Evolutionary conservation across 2,797 vertebrate species (phyloP).

Genomic region (Takifugu ocellatus): DNA sequence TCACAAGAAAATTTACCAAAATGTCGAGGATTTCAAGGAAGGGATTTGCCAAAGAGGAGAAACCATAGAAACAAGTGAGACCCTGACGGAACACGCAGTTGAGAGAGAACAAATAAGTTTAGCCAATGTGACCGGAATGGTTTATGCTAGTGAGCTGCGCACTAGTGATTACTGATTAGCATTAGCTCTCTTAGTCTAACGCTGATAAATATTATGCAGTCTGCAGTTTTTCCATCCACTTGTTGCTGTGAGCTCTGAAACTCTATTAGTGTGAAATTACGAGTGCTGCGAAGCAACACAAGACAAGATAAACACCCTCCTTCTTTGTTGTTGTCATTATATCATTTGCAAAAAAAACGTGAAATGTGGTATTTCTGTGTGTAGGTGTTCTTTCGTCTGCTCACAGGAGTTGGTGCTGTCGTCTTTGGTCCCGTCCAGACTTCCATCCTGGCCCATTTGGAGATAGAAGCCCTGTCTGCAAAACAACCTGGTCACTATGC

Average conservation of each 20-base stretch:
- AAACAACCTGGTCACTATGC: slow-evolving; percentile 99
- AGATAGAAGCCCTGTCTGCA: slow-evolving; percentile 99
- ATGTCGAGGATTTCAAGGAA: background rate
- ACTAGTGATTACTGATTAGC: slow-evolving; percentile 33
- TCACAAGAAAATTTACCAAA: background rate
- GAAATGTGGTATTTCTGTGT: background rate
- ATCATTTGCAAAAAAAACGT: too few relatives aligned
- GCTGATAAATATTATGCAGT: slow-evolving; percentile 27
- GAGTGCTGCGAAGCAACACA: too few relatives aligned
- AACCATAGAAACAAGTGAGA: slow-evolving; percentile 36
- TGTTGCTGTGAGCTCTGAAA: too few relatives aligned
- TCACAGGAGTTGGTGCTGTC: slow-evolving; percentile 97
- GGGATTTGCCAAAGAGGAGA: slow-evolving; percentile 13
- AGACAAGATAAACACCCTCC: too few relatives aligned
- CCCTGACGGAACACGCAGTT: slow-evolving; percentile 9
- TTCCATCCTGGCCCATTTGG: slow-evolving; percentile 99
- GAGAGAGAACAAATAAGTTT: slow-evolving; percentile 12
- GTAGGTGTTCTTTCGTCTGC: slow-evolving; percentile 15
- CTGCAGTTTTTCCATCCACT: slow-evolving; percentile 22
- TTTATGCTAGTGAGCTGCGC: slow-evolving; percentile 10
- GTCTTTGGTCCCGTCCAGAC: slow-evolving; percentile 98
- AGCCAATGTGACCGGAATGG: slow-evolving; percentile 20
- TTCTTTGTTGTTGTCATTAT: too few relatives aligned
- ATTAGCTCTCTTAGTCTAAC: slow-evolving; percentile 27
- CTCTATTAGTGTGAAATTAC: too few relatives aligned